phyloP scores from a whole-genome alignment of 2,888 invertebrate species.

The Pelosia muscerda region DNA sequence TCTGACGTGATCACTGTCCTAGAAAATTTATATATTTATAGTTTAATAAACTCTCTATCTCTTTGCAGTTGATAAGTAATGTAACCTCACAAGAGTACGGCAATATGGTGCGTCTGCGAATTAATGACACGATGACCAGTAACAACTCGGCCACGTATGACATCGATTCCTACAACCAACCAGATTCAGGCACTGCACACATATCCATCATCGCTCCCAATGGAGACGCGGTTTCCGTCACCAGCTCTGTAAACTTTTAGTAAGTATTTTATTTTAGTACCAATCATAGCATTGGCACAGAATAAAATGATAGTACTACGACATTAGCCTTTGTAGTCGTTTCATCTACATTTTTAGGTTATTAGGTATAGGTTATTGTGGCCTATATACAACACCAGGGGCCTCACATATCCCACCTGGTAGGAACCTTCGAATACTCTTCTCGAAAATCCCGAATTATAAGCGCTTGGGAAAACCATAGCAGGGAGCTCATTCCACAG shows the following conservation, averaged over 20 bases:
- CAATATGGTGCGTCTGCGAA: slow-evolving; percentile 84
- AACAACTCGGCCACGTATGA: slow-evolving; percentile 89
- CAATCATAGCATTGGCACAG: too few species aligned
- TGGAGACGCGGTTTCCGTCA: slow-evolving; percentile 97
- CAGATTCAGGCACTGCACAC: slow-evolving; percentile 95
- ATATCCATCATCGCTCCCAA: slow-evolving; percentile 93
- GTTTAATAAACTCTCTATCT: background rate
- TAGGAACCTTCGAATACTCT: too few species aligned
- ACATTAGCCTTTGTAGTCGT: too few species aligned
- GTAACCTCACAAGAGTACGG: slow-evolving; percentile 89
- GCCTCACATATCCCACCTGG: too few species aligned
- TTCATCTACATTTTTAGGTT: too few species aligned
- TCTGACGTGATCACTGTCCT: too few species aligned
- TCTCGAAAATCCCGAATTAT: too few species aligned
- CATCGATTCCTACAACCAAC: slow-evolving; percentile 84
- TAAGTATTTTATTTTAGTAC: slow-evolving; percentile 65
- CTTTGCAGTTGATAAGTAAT: slow-evolving; percentile 84
- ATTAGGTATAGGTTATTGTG: too few species aligned
- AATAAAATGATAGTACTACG: too few species aligned
- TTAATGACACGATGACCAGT: slow-evolving; percentile 90
- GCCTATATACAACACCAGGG: too few species aligned
- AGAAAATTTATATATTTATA: background rate
- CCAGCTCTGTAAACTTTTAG: slow-evolving; percentile 95
- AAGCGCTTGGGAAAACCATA: too few species aligned
- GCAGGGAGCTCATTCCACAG: too few species aligned